Evolutionary conservation across 1,140 invertebrate species (phyloP), one percentile per base, ranked within the genome.

Genomic region (Orchesella cincta): DNA sequence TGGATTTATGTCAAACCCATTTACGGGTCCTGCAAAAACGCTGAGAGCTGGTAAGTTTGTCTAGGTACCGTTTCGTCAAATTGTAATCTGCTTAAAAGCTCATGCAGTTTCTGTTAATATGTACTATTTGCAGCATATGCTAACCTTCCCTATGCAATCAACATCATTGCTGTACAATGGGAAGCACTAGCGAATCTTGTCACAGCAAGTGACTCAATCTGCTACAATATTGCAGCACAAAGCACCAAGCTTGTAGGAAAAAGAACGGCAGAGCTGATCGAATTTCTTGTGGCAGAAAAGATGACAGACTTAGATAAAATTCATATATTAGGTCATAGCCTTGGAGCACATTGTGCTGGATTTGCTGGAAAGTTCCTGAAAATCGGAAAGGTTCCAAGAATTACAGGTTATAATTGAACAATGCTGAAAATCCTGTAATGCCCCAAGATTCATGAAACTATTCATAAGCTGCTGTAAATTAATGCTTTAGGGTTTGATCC

Each of bases 91-190:
- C n/a, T n/a, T n/a, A n/a, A n/a, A n/a, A n/a, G n/a, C n/a, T n/a
- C n/a, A n/a, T n/a, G n/a, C n/a, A n/a, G n/a, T n/a, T n/a, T n/a
- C n/a, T n/a, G n/a, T n/a, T n/a, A n/a, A n/a, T n/a, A n/a, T n/a
- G n/a, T n/a, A n/a, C 20, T 20, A 46, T 46, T 46, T 8, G 20
- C 39, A 73, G 71, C 71, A 14, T 73, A 73, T 31, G 31, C 71
- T 20, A 12, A 73, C 1, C 5, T 36, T 12, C 71, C 71, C 2
- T 34, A 73, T 1, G 8, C 23, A 12, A 46, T 73, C 14, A 73
- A 73, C 36, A 73, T 73, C 26, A 31, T 73, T 39, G 71, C 71
- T 36, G 71, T 73, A 14, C 71, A 73, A 8, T 73, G 71, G 71
- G 71, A 73, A 23, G 34, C 71, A 8, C 46, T 73, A 23, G 71